Conservation (phyloP, 37 sponge, comb jelly and placozoan species). For the Chondrilla cf. caribensis region DNA sequence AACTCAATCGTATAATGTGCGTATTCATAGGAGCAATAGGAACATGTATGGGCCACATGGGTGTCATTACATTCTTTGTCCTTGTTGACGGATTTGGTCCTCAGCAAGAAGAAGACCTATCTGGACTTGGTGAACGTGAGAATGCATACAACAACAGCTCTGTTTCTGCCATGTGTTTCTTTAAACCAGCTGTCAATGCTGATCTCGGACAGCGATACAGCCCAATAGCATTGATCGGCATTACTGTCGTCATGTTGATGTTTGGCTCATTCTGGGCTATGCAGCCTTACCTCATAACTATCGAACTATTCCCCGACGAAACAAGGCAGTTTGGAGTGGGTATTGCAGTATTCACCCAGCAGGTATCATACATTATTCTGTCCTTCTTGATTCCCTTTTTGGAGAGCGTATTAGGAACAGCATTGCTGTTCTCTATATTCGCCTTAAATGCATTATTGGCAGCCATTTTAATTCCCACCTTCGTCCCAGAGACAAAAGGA, state of each 20-base stretch:
- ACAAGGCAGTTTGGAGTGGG: not conserved
- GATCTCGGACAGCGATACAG: not conserved
- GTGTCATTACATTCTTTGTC: not conserved
- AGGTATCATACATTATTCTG: not conserved
- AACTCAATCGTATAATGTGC: not conserved
- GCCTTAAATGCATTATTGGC: not conserved
- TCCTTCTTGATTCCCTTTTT: not conserved
- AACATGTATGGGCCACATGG: not conserved
- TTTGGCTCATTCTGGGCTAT: not conserved
- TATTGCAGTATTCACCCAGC: not conserved
- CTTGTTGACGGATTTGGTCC: not conserved
- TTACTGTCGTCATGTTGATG: not conserved
- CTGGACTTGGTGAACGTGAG: no score
- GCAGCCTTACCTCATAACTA: not conserved
- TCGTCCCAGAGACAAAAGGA: not conserved
- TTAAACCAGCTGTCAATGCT: not conserved
- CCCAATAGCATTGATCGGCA: not conserved
- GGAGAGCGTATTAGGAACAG: not conserved
- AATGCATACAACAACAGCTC: not conserved
- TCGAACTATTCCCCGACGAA: not conserved
- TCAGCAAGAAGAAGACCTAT: no score
- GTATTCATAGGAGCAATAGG: not conserved
- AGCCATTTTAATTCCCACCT: not conserved
- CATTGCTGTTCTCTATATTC: not conserved
- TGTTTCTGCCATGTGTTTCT: not conserved